Conservation (phyloP, 2,888 invertebrate species). For the Acanthosepion lycidas region DNA sequence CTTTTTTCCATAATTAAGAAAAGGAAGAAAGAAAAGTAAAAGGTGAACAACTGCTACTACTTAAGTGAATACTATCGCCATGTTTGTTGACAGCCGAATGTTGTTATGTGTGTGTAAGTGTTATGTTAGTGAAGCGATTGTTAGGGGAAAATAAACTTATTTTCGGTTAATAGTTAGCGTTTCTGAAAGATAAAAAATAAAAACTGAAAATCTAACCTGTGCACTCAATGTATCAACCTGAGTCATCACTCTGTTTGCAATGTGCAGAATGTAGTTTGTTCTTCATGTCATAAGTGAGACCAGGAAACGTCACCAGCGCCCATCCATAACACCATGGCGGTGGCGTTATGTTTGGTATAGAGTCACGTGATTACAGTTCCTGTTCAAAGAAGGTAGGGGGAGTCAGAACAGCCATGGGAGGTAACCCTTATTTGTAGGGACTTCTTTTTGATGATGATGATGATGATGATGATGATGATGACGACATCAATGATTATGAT, state of each 20-base stretch:
- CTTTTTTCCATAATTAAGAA: background rate
- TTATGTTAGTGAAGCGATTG: background rate
- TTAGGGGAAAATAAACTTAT: background rate
- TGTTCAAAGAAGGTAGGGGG: background rate
- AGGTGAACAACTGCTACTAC: background rate
- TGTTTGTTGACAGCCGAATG: background rate
- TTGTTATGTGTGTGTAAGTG: background rate
- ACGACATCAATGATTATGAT: no score
- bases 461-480: background rate
- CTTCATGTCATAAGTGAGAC: conserved; percentile 39
- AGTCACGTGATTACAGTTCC: background rate
- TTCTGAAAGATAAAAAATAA: background rate
- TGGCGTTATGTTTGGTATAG: background rate
- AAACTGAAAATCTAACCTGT: conserved; percentile 35
- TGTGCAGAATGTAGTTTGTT: conserved; percentile 42
- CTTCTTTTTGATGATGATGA: background rate
- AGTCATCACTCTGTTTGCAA: conserved; percentile 45
- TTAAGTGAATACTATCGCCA: background rate
- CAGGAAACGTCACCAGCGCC: background rate
- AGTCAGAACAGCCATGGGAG: background rate
- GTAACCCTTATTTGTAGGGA: no score
- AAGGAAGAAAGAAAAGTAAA: background rate
- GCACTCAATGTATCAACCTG: conserved; percentile 45
- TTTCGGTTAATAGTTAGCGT: background rate
- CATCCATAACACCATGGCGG: conserved; percentile 36